A percentile compares a stretch with the other conserved stretches of the same genome.
These are phyloP conservation scores for Lanius collurio DNA, from an alignment of 2,113 vertebrate genomes.

Conservation along the genomic window DNA sequence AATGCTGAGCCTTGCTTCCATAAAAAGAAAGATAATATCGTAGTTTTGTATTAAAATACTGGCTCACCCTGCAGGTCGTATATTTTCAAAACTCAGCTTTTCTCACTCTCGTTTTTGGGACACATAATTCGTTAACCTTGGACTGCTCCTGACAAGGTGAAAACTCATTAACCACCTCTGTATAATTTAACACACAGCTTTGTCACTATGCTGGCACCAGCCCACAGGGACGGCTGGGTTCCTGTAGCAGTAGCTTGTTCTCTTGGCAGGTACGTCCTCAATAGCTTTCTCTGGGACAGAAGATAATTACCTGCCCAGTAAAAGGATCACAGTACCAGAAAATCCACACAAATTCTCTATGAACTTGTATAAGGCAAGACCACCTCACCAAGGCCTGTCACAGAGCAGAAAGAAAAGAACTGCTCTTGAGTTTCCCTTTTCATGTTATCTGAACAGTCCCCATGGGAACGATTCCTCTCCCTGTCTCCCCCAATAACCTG, in stretches of 20 bases:
- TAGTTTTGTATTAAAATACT: conserved; percentile 2
- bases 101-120: conserved; percentile 4
- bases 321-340: neutral
- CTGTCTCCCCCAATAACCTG: neutral
- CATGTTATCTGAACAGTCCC: neutral
- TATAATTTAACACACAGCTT: conserved; percentile 6
- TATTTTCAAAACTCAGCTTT: conserved; percentile 38
- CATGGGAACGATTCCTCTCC: neutral
- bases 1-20: neutral
- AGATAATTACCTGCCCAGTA: conserved; percentile 27
- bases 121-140: conserved; percentile 8
- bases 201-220: neutral
- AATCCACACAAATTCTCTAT: neutral
- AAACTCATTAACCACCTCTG: conserved; percentile 1
- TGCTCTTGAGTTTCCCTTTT: neutral
- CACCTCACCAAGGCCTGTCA: neutral
- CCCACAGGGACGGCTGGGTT: neutral
- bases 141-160: neutral
- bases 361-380: neutral
- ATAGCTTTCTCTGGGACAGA: conserved; percentile 37
- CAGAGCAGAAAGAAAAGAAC: neutral
- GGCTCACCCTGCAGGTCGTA: neutral
- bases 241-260: neutral
- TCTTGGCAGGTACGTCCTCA: conserved; percentile 6
- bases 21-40: conserved; percentile 2